Base-by-base conservation (phyloP, 1,140 invertebrate species). In the Acromyrmex heyeri region DNA sequence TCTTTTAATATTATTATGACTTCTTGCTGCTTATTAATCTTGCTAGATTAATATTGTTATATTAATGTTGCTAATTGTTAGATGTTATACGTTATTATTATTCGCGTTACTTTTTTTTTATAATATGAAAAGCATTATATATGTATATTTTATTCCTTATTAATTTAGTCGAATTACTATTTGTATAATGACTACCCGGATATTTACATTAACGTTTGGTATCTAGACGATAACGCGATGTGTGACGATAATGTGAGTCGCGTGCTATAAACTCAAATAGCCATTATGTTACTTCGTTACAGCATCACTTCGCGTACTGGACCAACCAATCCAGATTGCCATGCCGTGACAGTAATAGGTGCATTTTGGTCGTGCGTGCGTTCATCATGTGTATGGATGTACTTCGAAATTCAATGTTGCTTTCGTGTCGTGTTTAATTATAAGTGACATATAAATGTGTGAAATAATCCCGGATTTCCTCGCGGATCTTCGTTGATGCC, bases 211-310 rank as follows among this genome's bases (percentile, higher is more conserved):
- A 34, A 44, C 27, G 30, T 69, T 70, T 21, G n/a, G 34, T 55
- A 81, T 12, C 21, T 57, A 18, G 14, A 81, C 10, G n/a, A 7
- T 44, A 70, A 81, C 18, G 21, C 78, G 65, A 50, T 48, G 34
- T 30, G 16, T 70, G 34, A 70, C 65, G 64, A 70, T 50, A 78
- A 64, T 81, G 57, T 14, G 14, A 55, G 27, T 30, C 55, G 59
- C 70, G 18, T 6, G 34, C n/a, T 18, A 16, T 10, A 14, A 73
- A 44, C 16, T 53, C 79, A 30, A 85, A 50, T 61, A 21, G 69
- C 55, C 38, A 75, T 83, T 83, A 59, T 59, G 59, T 75, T 82
- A 72, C 67, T 82, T 72, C 67, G 57, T 72, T 59, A 72, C 21
- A 18, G 14, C 55, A 50, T 82, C 30, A 62, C 24, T 85, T 18